Base-by-base conservation (phyloP, 2,113 vertebrate genomes). In the Oplegnathus fasciatus region DNA sequence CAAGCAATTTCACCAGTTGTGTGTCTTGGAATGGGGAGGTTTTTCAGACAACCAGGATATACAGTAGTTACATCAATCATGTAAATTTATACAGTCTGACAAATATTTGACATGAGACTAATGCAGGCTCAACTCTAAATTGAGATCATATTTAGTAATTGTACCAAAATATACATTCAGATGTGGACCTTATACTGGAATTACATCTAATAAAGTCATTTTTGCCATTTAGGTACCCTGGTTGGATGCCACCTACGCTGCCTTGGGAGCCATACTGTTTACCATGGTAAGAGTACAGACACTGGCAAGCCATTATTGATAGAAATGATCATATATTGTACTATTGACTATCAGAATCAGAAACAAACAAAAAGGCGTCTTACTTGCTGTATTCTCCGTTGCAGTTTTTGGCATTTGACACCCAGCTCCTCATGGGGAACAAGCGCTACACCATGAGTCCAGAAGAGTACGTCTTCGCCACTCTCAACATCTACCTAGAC, bases 401-500 rank as follows among this genome's bases (percentile, higher is more conserved):
- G 22, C 88, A 99, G 98, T 99, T 98, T 94, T 95, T 99, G 94
- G 97, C 97, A 4, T 96, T 98, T 42, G 97, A 99, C 91, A 99
- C 97, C 1, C 98, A 99, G 93, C 92, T 98, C 64, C 92, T 99
- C 91, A 97, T 99, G 95, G 98, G 97, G 17, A 98, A 95, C 79
- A 97, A 96, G 40, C 95, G 96, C 0, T 97, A 98, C 86, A 91
- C 95, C 0, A 95, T 99, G 86, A 99, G 94, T 86, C 98, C 98
- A 0, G 98, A 99, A 86, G 98, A 99, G 81, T 98, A 99, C 75
- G 94, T 99, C 92, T 99, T 98, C 6, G 98, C 97, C 80, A 96
- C 97, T n/a, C 98, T 99, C 93, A 98, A 95, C 85, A 97, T 99
- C 88, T 99, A 99, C 68, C 92, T 98, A 82, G 98, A 99, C 77